These are phyloP conservation scores for Pelecanoides urinatrix DNA, from an alignment of 2,113 vertebrate species.

Conservation along the genomic window DNA sequence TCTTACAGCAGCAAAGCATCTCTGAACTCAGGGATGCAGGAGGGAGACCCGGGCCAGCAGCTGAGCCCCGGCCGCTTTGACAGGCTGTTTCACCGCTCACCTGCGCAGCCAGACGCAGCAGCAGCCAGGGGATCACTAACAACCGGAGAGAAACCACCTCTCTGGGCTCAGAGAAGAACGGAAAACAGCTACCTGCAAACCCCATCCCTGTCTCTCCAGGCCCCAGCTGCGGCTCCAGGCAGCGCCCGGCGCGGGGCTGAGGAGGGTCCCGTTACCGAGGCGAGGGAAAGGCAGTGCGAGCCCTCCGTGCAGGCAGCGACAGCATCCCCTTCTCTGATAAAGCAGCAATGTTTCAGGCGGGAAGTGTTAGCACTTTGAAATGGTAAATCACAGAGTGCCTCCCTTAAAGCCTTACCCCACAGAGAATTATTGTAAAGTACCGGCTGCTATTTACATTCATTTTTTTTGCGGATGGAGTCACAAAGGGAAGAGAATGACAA, in stretches of 20 bases:
- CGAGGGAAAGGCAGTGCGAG: background rate
- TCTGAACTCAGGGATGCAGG: background rate
- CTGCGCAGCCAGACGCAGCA: background rate
- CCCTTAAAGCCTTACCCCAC: background rate
- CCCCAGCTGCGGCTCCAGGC: background rate
- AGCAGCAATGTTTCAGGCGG: background rate
- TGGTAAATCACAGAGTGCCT: background rate
- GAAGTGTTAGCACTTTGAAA: conserved; percentile 21
- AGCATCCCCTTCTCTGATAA: conserved; percentile 8
- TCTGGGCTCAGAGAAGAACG: background rate
- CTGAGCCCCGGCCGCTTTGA: background rate
- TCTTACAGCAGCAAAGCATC: background rate
- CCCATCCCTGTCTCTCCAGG: background rate
- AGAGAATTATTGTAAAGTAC: background rate
- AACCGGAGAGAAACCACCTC: background rate
- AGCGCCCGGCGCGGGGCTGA: accelerated
- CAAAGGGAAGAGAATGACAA: background rate
- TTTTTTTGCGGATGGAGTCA: background rate
- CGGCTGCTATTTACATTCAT: background rate
- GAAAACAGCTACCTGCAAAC: background rate
- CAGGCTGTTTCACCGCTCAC: background rate
- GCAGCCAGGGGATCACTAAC: accelerated
- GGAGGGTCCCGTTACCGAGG: background rate
- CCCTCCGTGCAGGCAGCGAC: background rate
- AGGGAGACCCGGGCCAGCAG: background rate